Evolutionary conservation across 2,888 invertebrate genomes (phyloP), one percentile per base, ranked within the genome.

Genomic region (Drosophila seclusa): DNA sequence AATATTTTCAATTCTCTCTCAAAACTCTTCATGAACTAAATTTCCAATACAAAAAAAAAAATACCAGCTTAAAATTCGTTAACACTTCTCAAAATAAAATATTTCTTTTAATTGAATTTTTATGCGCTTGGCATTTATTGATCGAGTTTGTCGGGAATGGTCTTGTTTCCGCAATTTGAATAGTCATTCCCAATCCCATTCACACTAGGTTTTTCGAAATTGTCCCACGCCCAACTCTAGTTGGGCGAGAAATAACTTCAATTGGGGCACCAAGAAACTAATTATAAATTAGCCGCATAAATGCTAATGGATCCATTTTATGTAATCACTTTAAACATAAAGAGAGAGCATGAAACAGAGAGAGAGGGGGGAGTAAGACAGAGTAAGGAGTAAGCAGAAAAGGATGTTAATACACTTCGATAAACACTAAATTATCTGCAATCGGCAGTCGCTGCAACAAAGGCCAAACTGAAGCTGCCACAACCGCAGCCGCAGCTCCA

Each of bases 371-470:
- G 36, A 27, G 16, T 29, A 29, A 7, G 29, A 10, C 16, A 16
- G 16, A 29, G 13, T 21, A 32, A 24, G 21, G 0, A 5, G 8
- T 21, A 45, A 32, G 31, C n/a, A 52, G 45, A 45, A 68, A 52
- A 72, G 55, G 70, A 70, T 70, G 74, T 70, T 66, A 81, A 82
- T 80, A 63, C 57, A 75, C 69, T 81, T 87, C 81, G 78, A 78
- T 83, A 87, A 87, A 73, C 66, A 78, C 70, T 74, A 76, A 83
- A 87, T 87, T 81, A 81, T 78, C 70, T 45, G 38, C 64, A 60
- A 48, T 70, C 49, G 59, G 48, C 53, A 48, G 62, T 24, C 29
- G 32, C 21, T 70, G 70, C 68, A 67, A 64, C 65, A 76, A 76
- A 64, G 59, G 54, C 50, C 57, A 76, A 67, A 66, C 63, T 60